Evolutionary conservation across 2,888 invertebrate species (phyloP).

Genomic region (Lasioglossum calceatum): DNA sequence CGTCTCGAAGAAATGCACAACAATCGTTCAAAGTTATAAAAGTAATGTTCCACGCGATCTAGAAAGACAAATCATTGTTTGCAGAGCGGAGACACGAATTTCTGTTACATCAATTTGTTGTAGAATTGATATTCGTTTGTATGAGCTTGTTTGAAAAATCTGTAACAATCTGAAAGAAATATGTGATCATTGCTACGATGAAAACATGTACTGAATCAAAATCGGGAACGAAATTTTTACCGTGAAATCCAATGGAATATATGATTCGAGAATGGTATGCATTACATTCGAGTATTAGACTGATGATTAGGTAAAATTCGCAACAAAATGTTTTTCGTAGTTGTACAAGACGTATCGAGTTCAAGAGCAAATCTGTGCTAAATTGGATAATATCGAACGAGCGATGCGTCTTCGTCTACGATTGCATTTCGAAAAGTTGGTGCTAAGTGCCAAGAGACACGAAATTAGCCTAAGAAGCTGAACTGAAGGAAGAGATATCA

Average conservation of each 20-base stretch:
- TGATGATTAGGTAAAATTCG: conserved; percentile 63
- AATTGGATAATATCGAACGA: background rate
- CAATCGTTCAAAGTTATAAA: conserved; percentile 27
- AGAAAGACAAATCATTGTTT: background rate
- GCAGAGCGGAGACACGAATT: background rate
- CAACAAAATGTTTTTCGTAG: conserved; percentile 27
- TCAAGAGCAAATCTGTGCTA: background rate
- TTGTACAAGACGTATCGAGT: conserved; percentile 55
- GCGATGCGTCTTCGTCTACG: conserved; percentile 54
- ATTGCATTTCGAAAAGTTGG: conserved; percentile 44
- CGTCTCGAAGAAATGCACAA: conserved; percentile 46
- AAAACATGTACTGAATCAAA: conserved; percentile 23
- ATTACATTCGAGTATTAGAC: conserved; percentile 67
- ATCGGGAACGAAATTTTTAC: conserved; percentile 22
- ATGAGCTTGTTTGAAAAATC: background rate
- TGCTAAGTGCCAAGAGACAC: conserved; percentile 54
- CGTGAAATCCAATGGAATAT: conserved; percentile 22
- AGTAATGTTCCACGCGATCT: conserved; percentile 23
- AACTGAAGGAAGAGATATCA: conserved; percentile 30
- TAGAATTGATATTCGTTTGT: conserved; percentile 7
- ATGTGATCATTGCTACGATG: conserved; percentile 15
- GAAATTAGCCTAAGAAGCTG: conserved; percentile 54
- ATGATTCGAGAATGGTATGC: conserved; percentile 48
- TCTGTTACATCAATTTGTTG: conserved; percentile 8
- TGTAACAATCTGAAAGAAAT: background rate